Conservation (phyloP, 2,888 invertebrate species). For the Adineta ricciae region DNA sequence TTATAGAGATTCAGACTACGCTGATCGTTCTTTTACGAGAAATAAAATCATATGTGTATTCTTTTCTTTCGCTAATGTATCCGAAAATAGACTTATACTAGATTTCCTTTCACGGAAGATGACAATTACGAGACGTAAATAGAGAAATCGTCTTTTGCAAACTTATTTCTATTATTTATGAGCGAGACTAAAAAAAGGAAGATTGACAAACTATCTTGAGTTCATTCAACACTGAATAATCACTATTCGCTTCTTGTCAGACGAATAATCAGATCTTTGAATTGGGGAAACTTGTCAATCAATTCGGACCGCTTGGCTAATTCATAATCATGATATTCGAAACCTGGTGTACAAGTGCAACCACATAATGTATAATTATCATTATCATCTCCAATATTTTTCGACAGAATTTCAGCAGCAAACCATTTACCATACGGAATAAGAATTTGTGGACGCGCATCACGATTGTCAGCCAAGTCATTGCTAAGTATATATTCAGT, state of each 20-base stretch:
- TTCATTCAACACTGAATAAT: neutral
- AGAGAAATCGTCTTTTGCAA: neutral
- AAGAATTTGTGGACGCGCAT: slow-evolving; percentile 10
- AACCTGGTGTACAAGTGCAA: slow-evolving; percentile 22
- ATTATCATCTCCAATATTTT: neutral
- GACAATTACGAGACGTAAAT: too few species aligned
- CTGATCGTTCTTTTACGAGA: too few species aligned
- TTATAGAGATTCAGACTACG: too few species aligned
- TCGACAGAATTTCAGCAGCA: neutral
- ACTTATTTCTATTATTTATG: neutral
- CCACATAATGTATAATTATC: slow-evolving; percentile 9
- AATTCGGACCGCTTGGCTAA: slow-evolving; percentile 4
- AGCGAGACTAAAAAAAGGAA: neutral
- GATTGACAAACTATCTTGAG: neutral
- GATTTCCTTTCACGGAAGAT: too few species aligned
- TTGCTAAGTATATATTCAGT: neutral
- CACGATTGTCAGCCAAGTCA: neutral
- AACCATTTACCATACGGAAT: slow-evolving; percentile 2
- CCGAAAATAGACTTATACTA: too few species aligned
- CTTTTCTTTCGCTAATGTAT: too few species aligned
- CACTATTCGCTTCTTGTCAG: neutral
- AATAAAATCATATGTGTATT: too few species aligned
- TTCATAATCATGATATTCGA: slow-evolving; percentile 25
- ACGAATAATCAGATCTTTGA: neutral
- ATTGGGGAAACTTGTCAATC: slow-evolving; percentile 7